Conservation (phyloP, 64 coral and sea anemone species). For the Porites australiensis region DNA sequence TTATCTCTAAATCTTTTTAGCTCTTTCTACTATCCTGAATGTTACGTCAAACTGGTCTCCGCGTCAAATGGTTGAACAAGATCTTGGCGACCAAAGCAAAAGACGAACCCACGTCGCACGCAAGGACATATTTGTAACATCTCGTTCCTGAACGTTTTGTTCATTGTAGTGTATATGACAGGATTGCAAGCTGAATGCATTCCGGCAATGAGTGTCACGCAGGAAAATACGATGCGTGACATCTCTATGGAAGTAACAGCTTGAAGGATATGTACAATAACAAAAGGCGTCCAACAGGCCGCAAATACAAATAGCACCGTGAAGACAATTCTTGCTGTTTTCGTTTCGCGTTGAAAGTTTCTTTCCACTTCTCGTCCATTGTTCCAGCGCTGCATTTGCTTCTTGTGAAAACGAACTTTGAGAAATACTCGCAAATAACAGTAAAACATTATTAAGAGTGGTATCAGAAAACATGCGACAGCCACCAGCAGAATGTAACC, state of each 20-base stretch:
- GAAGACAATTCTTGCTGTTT: conserved; percentile 92
- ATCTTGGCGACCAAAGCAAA: background rate
- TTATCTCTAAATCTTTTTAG: too few species aligned
- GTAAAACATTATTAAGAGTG: conserved; percentile 86
- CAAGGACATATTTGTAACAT: conserved; percentile 47
- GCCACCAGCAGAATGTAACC: conserved; percentile 80
- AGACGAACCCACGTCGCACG: background rate
- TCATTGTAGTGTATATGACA: conserved; percentile 92
- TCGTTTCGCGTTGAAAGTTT: conserved; percentile 82
- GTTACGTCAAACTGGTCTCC: conserved; percentile 6
- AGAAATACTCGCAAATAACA: conserved; percentile 89
- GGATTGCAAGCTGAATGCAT: conserved; percentile 91
- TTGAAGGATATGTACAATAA: conserved; percentile 85
- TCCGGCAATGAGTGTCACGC: conserved; percentile 75
- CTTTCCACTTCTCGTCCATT: background rate
- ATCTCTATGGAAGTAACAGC: conserved; percentile 55
- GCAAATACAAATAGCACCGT: conserved; percentile 92
- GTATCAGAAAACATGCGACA: conserved; percentile 81
- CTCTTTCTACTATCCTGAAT: background rate
- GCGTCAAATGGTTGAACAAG: conserved; percentile 13
- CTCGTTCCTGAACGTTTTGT: conserved; percentile 82
- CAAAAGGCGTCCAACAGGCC: conserved; percentile 91
- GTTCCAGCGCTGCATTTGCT: conserved; percentile 71
- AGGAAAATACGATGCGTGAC: conserved; percentile 47
- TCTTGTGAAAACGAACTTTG: conserved; percentile 82